Evolutionary conservation across 2,113 vertebrate species (phyloP).

Genomic region (Salvelinus sp.): DNA sequence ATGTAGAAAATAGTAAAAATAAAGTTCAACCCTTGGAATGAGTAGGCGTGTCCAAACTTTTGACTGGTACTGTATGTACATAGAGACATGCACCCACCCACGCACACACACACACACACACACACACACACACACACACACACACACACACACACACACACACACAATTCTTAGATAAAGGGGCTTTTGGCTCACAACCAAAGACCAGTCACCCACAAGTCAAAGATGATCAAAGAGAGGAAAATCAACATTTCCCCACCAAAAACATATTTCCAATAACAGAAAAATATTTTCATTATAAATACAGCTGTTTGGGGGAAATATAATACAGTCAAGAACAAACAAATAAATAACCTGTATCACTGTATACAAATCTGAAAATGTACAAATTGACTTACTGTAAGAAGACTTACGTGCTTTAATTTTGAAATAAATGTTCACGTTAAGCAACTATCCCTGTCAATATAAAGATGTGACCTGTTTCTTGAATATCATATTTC

Average conservation of each 20-base stretch:
- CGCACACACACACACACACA: too few relatives aligned
- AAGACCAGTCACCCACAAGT: background rate
- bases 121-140: slow-evolving; percentile 14
- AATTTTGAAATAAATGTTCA: slow-evolving; percentile 65
- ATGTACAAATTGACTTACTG: slow-evolving; percentile 40
- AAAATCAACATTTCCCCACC: background rate
- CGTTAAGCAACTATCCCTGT: slow-evolving; percentile 9
- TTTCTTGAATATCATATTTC: background rate
- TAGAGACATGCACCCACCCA: too few relatives aligned
- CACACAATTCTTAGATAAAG: background rate
- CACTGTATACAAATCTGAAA: background rate
- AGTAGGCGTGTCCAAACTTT: too few relatives aligned
- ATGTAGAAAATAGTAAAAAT: too few relatives aligned
- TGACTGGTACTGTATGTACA: too few relatives aligned
- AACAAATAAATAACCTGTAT: background rate
- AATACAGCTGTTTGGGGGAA: background rate
- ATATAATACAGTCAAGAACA: background rate
- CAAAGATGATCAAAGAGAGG: background rate
- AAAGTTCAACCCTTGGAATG: too few relatives aligned
- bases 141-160: slow-evolving; percentile 29
- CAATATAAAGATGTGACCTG: background rate
- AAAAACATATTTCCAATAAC: background rate
- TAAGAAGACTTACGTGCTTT: slow-evolving; percentile 65
- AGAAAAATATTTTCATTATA: background rate
- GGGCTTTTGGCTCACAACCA: background rate